Conservation (phyloP, 2,797 vertebrate genomes). For the Xenentodon cancila region DNA sequence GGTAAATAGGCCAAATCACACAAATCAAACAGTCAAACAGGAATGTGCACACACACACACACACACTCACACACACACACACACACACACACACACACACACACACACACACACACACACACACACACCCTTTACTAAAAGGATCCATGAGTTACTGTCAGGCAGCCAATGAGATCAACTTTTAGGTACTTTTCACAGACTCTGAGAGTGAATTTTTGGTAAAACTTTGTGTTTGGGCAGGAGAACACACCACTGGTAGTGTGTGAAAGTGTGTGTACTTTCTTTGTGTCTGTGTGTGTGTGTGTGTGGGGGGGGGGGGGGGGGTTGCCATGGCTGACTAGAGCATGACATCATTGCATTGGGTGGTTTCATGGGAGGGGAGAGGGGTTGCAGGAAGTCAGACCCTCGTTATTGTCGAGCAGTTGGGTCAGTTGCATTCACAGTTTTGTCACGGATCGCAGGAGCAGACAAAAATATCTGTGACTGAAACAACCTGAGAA, state of each 20-base stretch:
- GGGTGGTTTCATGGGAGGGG: conserved; percentile 19
- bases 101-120: background rate
- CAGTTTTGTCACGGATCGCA: background rate
- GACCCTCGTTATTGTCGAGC: conserved; percentile 9
- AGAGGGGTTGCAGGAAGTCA: conserved; percentile 10
- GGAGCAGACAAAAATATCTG: background rate
- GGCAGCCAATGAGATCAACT: background rate
- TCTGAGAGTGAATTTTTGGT: background rate
- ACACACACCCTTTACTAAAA: background rate
- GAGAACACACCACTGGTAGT: conserved; percentile 11
- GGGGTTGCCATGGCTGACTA: conserved; percentile 27
- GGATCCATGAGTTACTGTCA: background rate
- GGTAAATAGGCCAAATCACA: conserved; percentile 29
- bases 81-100: background rate
- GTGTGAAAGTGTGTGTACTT: background rate
- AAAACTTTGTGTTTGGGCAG: background rate
- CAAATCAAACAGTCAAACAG: conserved; percentile 24
- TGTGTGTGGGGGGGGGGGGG: conserved; percentile 1
- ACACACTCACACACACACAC: background rate
- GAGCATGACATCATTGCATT: conserved; percentile 49
- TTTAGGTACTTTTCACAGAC: background rate
- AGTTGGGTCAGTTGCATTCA: conserved; percentile 3
- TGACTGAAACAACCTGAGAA: background rate
- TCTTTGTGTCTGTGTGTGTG: background rate
- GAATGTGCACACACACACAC: conserved; percentile 23